Conservation (phyloP, 2,113 vertebrate species). For the Alligator mississippiensis region DNA sequence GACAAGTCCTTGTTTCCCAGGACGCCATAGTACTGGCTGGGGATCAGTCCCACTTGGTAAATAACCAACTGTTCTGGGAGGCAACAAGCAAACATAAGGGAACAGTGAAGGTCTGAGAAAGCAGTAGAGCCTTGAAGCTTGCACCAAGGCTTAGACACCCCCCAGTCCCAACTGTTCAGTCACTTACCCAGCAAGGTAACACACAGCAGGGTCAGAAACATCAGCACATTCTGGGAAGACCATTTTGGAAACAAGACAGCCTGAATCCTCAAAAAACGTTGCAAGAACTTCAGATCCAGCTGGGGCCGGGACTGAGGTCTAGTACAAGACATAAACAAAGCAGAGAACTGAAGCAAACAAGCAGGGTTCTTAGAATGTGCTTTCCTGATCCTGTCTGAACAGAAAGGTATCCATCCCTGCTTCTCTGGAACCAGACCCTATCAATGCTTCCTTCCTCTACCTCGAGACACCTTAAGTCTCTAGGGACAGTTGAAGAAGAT, state of each 20-base stretch:
- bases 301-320: conserved; percentile 76
- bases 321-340: background rate
- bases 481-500: background rate
- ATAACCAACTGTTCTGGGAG: conserved; percentile 92
- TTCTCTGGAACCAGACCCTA: background rate
- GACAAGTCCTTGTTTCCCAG: conserved; percentile 86
- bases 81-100: background rate
- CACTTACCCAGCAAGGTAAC: conserved; percentile 89
- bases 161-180: background rate
- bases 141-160: background rate
- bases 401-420: background rate
- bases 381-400: background rate
- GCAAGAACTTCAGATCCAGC: conserved; percentile 87
- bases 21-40: conserved; percentile 93
- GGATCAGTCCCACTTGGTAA: conserved; percentile 94
- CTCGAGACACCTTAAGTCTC: background rate
- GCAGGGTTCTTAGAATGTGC: background rate
- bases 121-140: background rate
- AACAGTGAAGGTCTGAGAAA: accelerated
- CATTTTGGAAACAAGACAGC: conserved; percentile 90
- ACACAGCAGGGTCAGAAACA: conserved; percentile 90
- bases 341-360: background rate
- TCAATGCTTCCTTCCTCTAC: background rate
- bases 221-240: conserved; percentile 84
- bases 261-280: conserved; percentile 87